Conservation (phyloP, 1,140 invertebrate genomes). For the Cydia pomonella region DNA sequence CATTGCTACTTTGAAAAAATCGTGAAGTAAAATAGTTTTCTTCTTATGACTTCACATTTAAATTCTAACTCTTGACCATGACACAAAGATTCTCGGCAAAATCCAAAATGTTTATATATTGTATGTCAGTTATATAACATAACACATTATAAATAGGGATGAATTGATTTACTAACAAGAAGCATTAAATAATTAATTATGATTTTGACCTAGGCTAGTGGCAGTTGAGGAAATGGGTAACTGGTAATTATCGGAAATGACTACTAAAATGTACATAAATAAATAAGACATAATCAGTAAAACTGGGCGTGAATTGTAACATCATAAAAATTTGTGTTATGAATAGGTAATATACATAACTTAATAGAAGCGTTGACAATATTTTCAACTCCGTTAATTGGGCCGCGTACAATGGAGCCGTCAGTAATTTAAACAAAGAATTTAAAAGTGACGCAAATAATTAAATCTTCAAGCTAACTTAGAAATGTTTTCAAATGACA, state of each 20-base stretch:
- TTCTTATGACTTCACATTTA: too few species aligned
- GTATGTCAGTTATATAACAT: too few species aligned
- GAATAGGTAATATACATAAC: not conserved
- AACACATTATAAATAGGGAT: too few species aligned
- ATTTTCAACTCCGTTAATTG: slow-evolving; percentile 19
- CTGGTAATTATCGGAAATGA: not conserved
- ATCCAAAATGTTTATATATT: too few species aligned
- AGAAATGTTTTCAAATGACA: not conserved
- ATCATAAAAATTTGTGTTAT: not conserved
- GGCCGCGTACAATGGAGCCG: slow-evolving; percentile 6
- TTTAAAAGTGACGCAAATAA: slow-evolving; percentile 7
- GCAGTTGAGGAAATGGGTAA: too few species aligned
- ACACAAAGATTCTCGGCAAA: too few species aligned
- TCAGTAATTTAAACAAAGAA: slow-evolving; percentile 22
- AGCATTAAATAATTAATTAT: too few species aligned
- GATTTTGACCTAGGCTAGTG: too few species aligned
- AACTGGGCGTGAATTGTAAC: not conserved
- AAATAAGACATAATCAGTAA: not conserved
- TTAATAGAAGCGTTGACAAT: slow-evolving; percentile 1
- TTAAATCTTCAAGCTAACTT: not conserved
- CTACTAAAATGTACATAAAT: not conserved
- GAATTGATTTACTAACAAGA: not conserved
- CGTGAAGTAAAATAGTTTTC: not conserved
- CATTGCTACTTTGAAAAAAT: not conserved
- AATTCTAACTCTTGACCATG: too few species aligned